A percentile compares a stretch with the other conserved stretches of the same genome.
phyloP scores from a whole-genome alignment of 2,888 invertebrate species.

The Lumbricus terrestris region DNA sequence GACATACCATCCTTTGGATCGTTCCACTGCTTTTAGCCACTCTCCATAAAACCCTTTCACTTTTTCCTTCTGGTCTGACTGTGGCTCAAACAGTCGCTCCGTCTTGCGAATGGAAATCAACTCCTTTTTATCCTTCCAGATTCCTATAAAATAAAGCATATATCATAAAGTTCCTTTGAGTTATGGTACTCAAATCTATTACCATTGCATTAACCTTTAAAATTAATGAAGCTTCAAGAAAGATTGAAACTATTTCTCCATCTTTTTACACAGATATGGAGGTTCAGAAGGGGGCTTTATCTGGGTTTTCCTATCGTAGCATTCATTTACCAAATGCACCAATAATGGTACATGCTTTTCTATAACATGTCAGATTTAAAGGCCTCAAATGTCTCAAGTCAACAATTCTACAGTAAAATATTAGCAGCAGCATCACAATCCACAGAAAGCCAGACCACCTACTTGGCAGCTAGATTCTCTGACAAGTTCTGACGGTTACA shows the following conservation, averaged over 20 bases:
- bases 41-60: constrained; percentile 58
- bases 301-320: no score
- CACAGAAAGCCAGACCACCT: no score
- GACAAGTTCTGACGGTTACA: no score
- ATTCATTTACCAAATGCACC: no score
- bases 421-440: no score
- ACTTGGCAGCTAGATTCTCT: no score
- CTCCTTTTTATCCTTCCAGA: constrained; percentile 74
- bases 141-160: constrained; percentile 63
- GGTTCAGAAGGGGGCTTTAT: no score
- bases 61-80: constrained; percentile 42
- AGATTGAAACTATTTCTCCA: background rate
- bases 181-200: background rate
- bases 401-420: no score
- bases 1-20: constrained; percentile 66
- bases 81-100: constrained; percentile 67
- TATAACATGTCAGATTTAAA: no score
- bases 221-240: background rate
- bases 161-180: background rate
- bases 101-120: constrained; percentile 66
- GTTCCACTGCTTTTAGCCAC: constrained; percentile 67
- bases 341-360: no score
- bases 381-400: no score
- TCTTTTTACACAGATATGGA: no score
- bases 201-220: background rate